These are phyloP conservation scores for Lepidocyrtoides sp. DNA, from an alignment of 2,888 invertebrate genomes.

Conservation along the genomic window DNA sequence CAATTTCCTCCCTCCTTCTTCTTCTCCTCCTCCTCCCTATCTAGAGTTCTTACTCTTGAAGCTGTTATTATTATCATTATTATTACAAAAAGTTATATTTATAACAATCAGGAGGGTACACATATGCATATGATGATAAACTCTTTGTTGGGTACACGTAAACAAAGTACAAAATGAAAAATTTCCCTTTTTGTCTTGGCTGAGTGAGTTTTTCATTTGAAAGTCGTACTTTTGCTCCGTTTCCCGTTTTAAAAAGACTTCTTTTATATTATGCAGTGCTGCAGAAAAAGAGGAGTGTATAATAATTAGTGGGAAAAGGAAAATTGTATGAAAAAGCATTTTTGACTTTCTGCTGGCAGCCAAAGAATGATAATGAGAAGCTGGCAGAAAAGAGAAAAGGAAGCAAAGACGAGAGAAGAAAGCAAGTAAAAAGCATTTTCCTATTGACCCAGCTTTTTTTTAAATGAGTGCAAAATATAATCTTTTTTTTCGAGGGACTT, in stretches of 20 bases:
- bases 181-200: neutral
- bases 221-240: neutral
- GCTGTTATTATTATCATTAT: slow-evolving; percentile 7
- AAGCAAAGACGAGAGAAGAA: neutral
- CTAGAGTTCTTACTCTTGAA: too few relatives aligned
- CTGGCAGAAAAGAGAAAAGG: slow-evolving; percentile 22
- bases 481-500: slow-evolving; percentile 27
- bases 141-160: slow-evolving; percentile 10
- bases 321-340: slow-evolving; percentile 40
- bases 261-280: neutral
- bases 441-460: slow-evolving; percentile 50
- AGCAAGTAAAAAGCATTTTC: slow-evolving; percentile 42
- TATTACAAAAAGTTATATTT: neutral
- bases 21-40: neutral
- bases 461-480: slow-evolving; percentile 57
- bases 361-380: slow-evolving; percentile 54
- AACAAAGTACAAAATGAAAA: slow-evolving; percentile 9
- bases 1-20: neutral
- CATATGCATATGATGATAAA: too few relatives aligned
- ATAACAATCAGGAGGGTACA: too few relatives aligned
- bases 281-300: slow-evolving; percentile 30
- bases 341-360: slow-evolving; percentile 28
- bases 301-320: slow-evolving; percentile 56
- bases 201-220: slow-evolving; percentile 3
- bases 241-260: neutral